Evolutionary conservation across 1,140 invertebrate genomes (phyloP), one percentile per base, ranked within the genome.

Genomic region (Megalonaias nervosa): DNA sequence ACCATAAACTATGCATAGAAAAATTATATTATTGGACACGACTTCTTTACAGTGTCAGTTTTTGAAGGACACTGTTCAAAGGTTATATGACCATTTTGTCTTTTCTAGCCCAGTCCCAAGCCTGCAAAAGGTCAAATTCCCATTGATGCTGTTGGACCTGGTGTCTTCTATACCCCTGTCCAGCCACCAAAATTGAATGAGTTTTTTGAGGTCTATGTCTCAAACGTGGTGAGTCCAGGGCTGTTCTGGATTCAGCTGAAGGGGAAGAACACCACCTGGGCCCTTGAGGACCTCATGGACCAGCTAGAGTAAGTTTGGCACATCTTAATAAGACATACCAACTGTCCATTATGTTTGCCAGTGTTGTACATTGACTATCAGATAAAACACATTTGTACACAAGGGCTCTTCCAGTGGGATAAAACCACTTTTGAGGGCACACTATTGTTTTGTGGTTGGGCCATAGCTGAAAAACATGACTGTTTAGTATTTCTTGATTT

Each of bases 251-350:
- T 89, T 5, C 84, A 87, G 72, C 66, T 88, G 15, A 80, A 84
- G 55, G 83, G 84, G 11, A 75, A 69, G 19, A 66, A 76, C 5
- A 86, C 83, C 11, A 83, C 86, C 0, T 17, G 80, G 1, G 84
- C 88, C 14, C 82, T 90, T 14, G 89, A 90, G 57, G 80, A 83
- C 31, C 71, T 89, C 0, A 90, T 90, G 89, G 87, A 90, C 76
- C 61, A 80, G 14, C 61, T 90, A 67, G 88, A 88, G 87, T 86
- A 81, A 84, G 87, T 87, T 38, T 31, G 6, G 48, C 31, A 19
- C 15, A 58, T 73, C 38, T 56, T 1, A 31, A 5, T 31, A 31
- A 31, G 31, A 31, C 31, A 9, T 4, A 48, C 1, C 38, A 48
- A 48, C 38, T 9, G 38, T 48, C 38, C 38, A 48, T 48, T 48